phyloP scores from a whole-genome alignment of 2,797 vertebrate species.

The Anguilla obscura region DNA sequence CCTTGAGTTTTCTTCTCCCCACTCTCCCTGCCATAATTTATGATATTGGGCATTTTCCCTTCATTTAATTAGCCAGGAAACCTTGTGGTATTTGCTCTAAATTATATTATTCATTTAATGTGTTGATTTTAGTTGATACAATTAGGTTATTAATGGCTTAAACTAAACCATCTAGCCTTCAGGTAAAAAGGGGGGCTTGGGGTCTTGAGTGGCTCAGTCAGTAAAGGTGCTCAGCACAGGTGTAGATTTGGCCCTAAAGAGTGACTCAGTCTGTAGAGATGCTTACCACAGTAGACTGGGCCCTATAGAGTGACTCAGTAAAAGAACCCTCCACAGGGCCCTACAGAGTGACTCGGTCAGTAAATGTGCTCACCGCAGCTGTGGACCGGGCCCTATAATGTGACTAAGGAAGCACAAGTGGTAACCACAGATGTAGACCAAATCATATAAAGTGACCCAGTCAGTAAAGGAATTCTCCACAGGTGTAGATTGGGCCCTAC shows the following conservation, averaged over 20 bases:
- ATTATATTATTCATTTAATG: not conserved
- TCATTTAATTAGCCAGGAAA: not conserved
- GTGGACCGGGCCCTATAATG: too few species aligned
- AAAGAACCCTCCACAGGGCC: not conserved
- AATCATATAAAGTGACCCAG: not conserved
- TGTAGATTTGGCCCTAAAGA: not conserved
- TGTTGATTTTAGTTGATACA: constrained; percentile 4
- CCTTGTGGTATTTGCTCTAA: not conserved
- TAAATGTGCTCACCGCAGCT: too few species aligned
- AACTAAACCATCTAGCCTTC: not conserved
- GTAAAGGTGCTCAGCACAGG: not conserved
- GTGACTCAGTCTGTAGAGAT: too few species aligned
- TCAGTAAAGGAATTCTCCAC: not conserved
- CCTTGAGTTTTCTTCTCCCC: constrained; percentile 26
- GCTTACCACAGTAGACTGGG: not conserved
- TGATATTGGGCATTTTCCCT: not conserved
- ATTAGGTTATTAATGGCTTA: not conserved
- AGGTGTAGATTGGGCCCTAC: not conserved
- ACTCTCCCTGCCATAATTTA: not conserved
- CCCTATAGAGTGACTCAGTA: not conserved
- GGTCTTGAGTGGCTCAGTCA: not conserved
- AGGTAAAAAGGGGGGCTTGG: not conserved
- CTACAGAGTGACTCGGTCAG: too few species aligned
- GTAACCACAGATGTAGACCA: not conserved
- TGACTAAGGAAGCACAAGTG: not conserved